phyloP scores from a whole-genome alignment of 2,888 invertebrate species.

The Sabatieria punctata region DNA sequence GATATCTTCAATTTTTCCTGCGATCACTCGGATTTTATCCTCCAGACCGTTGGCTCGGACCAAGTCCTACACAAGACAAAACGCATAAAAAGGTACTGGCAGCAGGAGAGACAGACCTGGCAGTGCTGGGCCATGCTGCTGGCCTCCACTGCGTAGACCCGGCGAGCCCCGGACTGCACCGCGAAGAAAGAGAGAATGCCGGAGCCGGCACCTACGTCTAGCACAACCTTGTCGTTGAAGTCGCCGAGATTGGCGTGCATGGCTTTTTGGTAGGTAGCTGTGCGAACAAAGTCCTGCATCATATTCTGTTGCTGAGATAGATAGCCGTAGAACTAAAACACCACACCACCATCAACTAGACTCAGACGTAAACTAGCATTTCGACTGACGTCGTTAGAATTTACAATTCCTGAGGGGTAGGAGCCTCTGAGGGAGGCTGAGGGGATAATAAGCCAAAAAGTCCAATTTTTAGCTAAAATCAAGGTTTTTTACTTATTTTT shows the following conservation, averaged over 20 bases:
- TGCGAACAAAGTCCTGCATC: slow-evolving; percentile 98
- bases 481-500: no score
- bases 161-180: slow-evolving; percentile 83
- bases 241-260: slow-evolving; percentile 80
- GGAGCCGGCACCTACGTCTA: slow-evolving; percentile 96
- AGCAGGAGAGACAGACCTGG: slow-evolving; percentile 40
- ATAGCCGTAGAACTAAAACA: slow-evolving; percentile 78
- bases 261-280: slow-evolving; percentile 92
- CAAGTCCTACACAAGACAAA: slow-evolving; percentile 43
- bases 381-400: no score
- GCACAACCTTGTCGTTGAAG: slow-evolving; percentile 60
- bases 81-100: background rate
- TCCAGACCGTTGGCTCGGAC: slow-evolving; percentile 73
- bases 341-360: slow-evolving; percentile 9
- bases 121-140: slow-evolving; percentile 96
- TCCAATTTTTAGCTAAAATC: no score
- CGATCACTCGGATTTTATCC: slow-evolving; percentile 72
- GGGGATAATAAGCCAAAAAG: no score
- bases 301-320: slow-evolving; percentile 98
- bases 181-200: slow-evolving; percentile 97
- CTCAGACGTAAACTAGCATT: background rate
- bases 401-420: slow-evolving; percentile 7
- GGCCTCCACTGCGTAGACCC: slow-evolving; percentile 97
- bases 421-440: no score
- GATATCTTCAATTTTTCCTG: slow-evolving; percentile 96